Evolutionary conservation across 1,140 invertebrate genomes (phyloP), one percentile per base, ranked within the genome.

Genomic region (Glomeris maerens): DNA sequence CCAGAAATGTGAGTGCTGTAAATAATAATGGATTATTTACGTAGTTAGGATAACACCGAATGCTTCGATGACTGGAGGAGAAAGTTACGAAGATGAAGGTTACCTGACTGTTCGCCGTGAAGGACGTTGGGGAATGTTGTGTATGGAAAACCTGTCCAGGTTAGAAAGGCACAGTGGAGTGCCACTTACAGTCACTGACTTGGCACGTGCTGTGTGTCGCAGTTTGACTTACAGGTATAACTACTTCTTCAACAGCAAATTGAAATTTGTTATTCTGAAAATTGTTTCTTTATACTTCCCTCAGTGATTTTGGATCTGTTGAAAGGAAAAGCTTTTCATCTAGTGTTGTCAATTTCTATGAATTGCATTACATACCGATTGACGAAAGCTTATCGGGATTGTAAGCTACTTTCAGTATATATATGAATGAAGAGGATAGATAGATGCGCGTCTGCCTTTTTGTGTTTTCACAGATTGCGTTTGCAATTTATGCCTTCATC

Each of bases 121-220:
- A 59, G 83, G 83, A 0, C 66, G 74, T 26, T 86, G 84, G 84
- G 83, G 83, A 0, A 81, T 83, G 64, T 64, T 86, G 2, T 88
- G 84, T 57, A 69, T 79, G 17, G 75, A 81, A 52, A 80, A 75
- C 46, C 75, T 2, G 59, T 66, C 20, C 31, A 17, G 17, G 31
- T 36, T 36, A 17, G 31, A 36, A 36, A 17, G 10, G 10, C 17
- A 36, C 25, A 10, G 40, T 1, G 68, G 73, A 51, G 72, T 72
- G 0, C 66, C 69, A 21, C 69, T 72, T 47, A 63, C 70, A 3
- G 77, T 84, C 31, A 68, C 75, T 23, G 81, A 84, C 61, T 70
- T 88, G 21, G 83, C 80, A 2, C 70, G 77, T 60, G 79, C 81
- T 2, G 77, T 85, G 3, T 88, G 84, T 63, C 77, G 77, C 60